A percentile compares a stretch with the other conserved stretches of the same genome.
Conservation (phyloP, 2,113 vertebrate genomes). For the Bubo scandiacus region DNA sequence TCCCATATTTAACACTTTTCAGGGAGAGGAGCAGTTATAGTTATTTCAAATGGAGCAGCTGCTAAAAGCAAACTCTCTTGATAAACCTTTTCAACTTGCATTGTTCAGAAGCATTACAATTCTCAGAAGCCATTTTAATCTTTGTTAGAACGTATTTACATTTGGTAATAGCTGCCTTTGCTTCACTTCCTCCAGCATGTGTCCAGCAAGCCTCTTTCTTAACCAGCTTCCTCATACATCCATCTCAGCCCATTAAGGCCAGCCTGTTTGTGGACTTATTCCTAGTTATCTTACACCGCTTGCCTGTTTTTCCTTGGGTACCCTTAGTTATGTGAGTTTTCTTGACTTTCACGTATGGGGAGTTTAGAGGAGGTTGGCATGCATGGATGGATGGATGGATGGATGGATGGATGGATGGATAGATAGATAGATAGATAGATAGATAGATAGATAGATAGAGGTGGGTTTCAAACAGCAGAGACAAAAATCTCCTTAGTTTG, state of each 20-base stretch:
- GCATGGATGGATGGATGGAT: neutral
- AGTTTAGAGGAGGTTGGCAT: neutral
- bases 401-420: neutral
- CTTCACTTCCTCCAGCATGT: neutral
- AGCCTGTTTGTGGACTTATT: neutral
- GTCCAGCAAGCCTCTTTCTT: neutral
- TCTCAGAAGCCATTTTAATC: neutral
- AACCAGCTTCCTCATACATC: neutral
- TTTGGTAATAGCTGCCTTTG: neutral
- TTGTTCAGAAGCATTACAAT: neutral
- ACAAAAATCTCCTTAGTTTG: neutral
- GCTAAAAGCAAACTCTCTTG: neutral
- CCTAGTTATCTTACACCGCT: neutral
- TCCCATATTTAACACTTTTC: neutral
- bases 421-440: neutral
- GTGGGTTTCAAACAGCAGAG: neutral
- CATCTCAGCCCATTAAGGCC: neutral
- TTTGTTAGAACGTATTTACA: neutral
- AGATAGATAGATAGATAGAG: too few species aligned
- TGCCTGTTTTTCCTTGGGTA: neutral
- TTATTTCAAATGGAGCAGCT: neutral
- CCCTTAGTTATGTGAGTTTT: neutral
- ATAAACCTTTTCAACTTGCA: neutral
- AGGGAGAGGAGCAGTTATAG: neutral
- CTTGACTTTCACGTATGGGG: neutral